Evolutionary conservation across 2,113 vertebrate genomes (phyloP).

Genomic region (Scytalopus superciliaris): DNA sequence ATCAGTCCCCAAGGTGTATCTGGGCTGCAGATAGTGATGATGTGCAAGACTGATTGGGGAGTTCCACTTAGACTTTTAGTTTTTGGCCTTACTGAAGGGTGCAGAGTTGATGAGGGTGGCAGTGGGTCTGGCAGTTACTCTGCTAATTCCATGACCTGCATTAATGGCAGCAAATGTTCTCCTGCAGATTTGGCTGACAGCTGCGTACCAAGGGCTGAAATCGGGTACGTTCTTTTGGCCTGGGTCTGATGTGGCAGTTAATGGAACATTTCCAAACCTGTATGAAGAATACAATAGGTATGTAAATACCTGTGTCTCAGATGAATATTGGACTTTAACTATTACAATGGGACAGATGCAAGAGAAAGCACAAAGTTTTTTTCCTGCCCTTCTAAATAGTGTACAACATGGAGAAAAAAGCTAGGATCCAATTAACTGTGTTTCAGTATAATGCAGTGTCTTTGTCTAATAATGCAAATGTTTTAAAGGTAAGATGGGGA

Average conservation of each 20-base stretch:
- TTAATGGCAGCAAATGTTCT: neutral
- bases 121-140: neutral
- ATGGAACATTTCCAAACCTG: conserved; percentile 83
- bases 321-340: neutral
- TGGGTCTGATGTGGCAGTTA: conserved; percentile 90
- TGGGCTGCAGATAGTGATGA: rapidly evolving
- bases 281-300: conserved; percentile 83
- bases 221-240: conserved; percentile 93
- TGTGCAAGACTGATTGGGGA: neutral
- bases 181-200: conserved; percentile 91
- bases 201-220: conserved; percentile 83
- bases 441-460: neutral
- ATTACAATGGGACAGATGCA: neutral
- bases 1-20: neutral
- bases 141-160: rapidly evolving
- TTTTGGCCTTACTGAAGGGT: neutral
- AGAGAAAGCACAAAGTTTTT: neutral
- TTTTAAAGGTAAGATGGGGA: neutral
- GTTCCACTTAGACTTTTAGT: rapidly evolving
- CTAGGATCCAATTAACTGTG: neutral
- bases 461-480: neutral
- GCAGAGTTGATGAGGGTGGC: neutral
- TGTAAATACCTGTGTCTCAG: neutral
- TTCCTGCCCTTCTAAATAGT: neutral
- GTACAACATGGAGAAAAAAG: neutral